Conservation (phyloP, 37 sponge, comb jelly and placozoan species). For the Ianthella basta region DNA sequence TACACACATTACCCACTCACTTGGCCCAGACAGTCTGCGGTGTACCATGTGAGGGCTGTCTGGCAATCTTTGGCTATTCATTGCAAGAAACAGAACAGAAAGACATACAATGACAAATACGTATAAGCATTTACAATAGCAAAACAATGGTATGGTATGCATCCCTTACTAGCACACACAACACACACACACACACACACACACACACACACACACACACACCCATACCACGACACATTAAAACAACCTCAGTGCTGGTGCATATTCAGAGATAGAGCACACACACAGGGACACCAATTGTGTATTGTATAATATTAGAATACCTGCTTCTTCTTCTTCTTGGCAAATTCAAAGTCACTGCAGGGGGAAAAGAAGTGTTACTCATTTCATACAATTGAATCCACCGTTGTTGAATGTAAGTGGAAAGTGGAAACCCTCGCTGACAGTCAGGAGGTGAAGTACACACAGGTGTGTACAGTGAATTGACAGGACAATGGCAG, state of each 20-base stretch:
- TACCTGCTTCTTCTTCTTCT: slow-evolving; percentile 41
- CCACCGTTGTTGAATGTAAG: too few species aligned
- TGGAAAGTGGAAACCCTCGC: too few species aligned
- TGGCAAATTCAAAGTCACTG: slow-evolving; percentile 32
- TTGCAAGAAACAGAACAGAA: too few species aligned
- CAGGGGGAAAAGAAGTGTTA: too few species aligned
- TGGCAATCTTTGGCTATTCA: slow-evolving; percentile 39
- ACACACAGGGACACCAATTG: slow-evolving; percentile 28
- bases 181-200: neutral
- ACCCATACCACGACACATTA: slow-evolving; percentile 30
- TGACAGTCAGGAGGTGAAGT: too few species aligned
- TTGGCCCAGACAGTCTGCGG: slow-evolving; percentile 49
- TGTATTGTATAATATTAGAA: too few species aligned
- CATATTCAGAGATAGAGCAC: neutral
- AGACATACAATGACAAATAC: neutral
- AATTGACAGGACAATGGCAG: too few species aligned
- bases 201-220: slow-evolving; percentile 27
- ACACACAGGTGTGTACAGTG: too few species aligned
- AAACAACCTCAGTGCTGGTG: neutral
- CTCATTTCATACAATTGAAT: too few species aligned
- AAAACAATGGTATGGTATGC: too few species aligned
- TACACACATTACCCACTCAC: slow-evolving; percentile 14
- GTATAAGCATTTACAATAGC: neutral
- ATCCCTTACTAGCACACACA: too few species aligned
- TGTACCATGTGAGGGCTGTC: slow-evolving; percentile 40